Conservation (phyloP, 2,797 vertebrate genomes). For the Enteromius unitaeniatus region DNA sequence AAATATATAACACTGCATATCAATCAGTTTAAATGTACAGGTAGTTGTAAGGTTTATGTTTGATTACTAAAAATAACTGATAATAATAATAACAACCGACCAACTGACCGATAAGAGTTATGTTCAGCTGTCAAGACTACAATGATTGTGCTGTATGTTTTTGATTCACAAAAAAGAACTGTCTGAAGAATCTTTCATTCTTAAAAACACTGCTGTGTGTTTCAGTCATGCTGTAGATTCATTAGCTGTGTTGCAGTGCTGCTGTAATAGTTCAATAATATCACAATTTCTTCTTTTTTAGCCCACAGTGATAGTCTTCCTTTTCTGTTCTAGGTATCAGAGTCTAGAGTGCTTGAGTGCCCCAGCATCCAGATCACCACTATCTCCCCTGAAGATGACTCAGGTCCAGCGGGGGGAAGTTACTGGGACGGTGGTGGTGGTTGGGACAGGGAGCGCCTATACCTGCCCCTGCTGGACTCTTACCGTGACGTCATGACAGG, state of each 20-base stretch:
- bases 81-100: background rate
- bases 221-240: background rate
- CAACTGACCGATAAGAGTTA: background rate
- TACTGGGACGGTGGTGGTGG: constrained; percentile 79
- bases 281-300: background rate
- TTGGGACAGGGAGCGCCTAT: constrained; percentile 88
- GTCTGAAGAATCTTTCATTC: background rate
- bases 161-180: background rate
- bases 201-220: background rate
- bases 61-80: background rate
- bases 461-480: constrained; percentile 85
- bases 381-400: constrained; percentile 86
- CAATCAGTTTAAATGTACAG: background rate
- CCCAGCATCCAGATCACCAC: constrained; percentile 95
- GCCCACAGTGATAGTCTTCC: background rate
- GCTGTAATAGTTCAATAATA: background rate
- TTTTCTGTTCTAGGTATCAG: constrained; percentile 73
- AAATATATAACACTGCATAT: background rate
- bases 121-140: background rate
- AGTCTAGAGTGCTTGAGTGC: constrained; percentile 88
- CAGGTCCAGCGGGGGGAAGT: constrained; percentile 67
- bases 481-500: constrained; percentile 83
- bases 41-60: background rate
- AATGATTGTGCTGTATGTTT: background rate
- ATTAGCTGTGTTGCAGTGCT: background rate